A percentile compares a stretch with the other conserved stretches of the same genome.
These are phyloP conservation scores for Oreonectes daqikongensis DNA, from an alignment of 2,797 vertebrate species.

Conservation along the genomic window DNA sequence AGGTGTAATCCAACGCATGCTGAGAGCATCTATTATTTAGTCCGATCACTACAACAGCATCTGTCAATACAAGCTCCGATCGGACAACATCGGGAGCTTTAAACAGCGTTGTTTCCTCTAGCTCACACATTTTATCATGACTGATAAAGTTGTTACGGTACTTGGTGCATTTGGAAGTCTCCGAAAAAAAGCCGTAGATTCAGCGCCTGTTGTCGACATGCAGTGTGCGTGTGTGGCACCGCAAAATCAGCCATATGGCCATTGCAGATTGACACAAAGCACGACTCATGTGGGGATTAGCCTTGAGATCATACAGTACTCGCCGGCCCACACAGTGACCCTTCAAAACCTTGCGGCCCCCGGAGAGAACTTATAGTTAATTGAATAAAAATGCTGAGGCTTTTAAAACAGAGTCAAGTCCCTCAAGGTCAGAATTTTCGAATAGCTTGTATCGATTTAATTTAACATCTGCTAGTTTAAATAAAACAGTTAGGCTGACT, in stretches of 20 bases:
- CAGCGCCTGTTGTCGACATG: constrained; percentile 2
- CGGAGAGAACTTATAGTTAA: background rate
- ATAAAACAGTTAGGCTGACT: background rate
- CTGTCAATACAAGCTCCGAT: constrained; percentile 31
- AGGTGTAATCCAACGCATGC: constrained; percentile 28
- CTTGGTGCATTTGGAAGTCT: constrained; percentile 9
- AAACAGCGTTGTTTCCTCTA: background rate
- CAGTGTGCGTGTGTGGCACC: constrained; percentile 17
- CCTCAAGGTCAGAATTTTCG: constrained; percentile 7
- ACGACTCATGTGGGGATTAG: constrained; percentile 44
- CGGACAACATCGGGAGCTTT: background rate
- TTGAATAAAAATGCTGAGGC: constrained; percentile 28
- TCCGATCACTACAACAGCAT: constrained; percentile 33
- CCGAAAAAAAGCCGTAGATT: background rate
- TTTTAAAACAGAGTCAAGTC: constrained; percentile 10
- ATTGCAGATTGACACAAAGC: constrained; percentile 42
- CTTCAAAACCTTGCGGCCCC: background rate
- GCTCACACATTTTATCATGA: background rate
- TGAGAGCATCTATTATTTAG: constrained; percentile 37
- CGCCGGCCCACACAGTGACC: constrained; percentile 17
- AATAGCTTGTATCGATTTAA: background rate
- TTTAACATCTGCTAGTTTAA: background rate
- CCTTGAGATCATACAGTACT: constrained; percentile 22
- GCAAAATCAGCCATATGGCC: constrained; percentile 49
- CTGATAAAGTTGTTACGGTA: background rate